Percentiles rank a stretch among this genome's conserved stretches.
These are phyloP conservation scores for Apodemus sylvaticus DNA, from an alignment of 2,113 vertebrate genomes.

Conservation along the genomic window DNA sequence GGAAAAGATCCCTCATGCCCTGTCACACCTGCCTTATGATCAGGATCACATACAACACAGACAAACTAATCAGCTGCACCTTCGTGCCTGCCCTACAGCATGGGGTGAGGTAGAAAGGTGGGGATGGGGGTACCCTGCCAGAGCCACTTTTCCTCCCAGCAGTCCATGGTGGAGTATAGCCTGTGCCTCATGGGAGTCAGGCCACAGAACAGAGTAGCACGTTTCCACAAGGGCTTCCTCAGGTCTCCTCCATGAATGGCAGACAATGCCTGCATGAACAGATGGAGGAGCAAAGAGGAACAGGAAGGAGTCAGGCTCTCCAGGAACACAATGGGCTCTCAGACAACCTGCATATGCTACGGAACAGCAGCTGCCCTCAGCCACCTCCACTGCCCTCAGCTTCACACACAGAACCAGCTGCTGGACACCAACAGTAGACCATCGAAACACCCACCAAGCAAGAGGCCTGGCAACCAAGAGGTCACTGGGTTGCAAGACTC, in stretches of 20 bases:
- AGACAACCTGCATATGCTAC: fast-evolving
- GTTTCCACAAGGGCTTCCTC: neutral
- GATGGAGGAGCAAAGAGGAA: neutral
- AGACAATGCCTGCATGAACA: neutral
- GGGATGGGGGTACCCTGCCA: neutral
- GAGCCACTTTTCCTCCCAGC: neutral
- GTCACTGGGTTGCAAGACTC: neutral
- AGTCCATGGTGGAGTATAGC: neutral
- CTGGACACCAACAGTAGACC: neutral
- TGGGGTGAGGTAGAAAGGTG: neutral
- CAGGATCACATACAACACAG: fast-evolving
- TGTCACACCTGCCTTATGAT: neutral
- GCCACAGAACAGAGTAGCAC: neutral
- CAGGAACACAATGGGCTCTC: neutral
- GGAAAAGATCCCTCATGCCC: neutral
- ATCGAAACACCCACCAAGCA: neutral
- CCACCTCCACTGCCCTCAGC: neutral
- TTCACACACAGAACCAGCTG: neutral
- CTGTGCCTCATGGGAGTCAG: fast-evolving
- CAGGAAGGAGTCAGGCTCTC: neutral
- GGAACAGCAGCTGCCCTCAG: neutral
- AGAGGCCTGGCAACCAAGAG: neutral
- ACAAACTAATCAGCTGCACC: neutral
- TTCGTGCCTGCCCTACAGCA: neutral
- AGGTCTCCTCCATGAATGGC: neutral